phyloP scores from a whole-genome alignment of 2,888 invertebrate species.

The Alsophila aescularia region DNA sequence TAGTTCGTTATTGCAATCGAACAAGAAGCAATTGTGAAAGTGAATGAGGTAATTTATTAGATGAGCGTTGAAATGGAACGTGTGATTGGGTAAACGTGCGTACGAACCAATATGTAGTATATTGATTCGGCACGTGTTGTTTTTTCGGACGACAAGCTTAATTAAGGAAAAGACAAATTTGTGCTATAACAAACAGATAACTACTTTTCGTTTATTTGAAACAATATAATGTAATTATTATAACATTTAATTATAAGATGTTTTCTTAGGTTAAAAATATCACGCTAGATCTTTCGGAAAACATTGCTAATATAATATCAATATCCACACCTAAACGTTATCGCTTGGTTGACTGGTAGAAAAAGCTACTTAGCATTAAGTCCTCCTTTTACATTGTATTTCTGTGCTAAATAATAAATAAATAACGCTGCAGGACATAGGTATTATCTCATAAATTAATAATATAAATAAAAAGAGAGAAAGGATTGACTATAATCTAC shows the following conservation, averaged over 20 bases:
- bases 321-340: too few relatives aligned
- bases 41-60: slow-evolving; percentile 10
- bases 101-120: not conserved
- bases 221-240: not conserved
- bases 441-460: too few relatives aligned
- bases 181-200: slow-evolving; percentile 2
- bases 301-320: not conserved
- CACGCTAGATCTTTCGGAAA: not conserved
- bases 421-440: too few relatives aligned
- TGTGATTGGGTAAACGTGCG: slow-evolving; percentile 11
- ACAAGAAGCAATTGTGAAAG: slow-evolving; percentile 20
- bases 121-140: slow-evolving; percentile 26
- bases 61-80: slow-evolving; percentile 15
- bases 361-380: too few relatives aligned
- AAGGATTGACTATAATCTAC: too few relatives aligned
- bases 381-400: too few relatives aligned
- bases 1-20: slow-evolving; percentile 2
- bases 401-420: too few relatives aligned
- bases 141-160: slow-evolving; percentile 24
- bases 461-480: too few relatives aligned
- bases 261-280: not conserved
- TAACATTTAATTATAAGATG: not conserved
- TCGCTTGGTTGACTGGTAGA: too few relatives aligned
- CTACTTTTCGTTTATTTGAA: not conserved
- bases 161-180: slow-evolving; percentile 24